phyloP scores from a whole-genome alignment of 23 tunicate species.

The Aplidium turbinatum region DNA sequence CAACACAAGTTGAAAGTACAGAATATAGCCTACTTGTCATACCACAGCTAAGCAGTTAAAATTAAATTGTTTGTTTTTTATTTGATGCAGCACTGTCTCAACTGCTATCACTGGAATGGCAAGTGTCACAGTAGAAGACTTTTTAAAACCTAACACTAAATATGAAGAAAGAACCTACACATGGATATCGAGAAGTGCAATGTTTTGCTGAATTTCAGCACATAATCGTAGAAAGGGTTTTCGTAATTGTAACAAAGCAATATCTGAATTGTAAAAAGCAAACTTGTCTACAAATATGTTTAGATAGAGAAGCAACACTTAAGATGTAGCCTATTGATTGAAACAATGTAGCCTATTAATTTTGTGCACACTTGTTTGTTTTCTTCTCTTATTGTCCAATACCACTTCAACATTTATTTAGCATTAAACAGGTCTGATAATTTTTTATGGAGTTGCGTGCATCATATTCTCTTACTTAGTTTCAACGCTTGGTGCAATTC shows the following conservation, averaged over 20 bases:
- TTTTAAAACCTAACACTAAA: constrained; percentile 47
- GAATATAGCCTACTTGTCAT: too few species aligned
- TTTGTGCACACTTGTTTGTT: neutral
- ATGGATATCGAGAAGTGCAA: constrained; percentile 75
- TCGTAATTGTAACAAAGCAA: too few species aligned
- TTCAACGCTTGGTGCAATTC: constrained; percentile 51
- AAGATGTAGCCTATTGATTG: neutral
- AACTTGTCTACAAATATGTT: too few species aligned
- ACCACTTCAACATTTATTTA: constrained; percentile 2
- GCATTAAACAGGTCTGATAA: constrained; percentile 52
- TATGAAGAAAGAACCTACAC: constrained; percentile 46
- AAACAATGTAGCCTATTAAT: neutral
- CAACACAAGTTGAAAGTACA: too few species aligned
- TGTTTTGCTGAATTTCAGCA: too few species aligned
- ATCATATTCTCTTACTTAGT: constrained; percentile 54
- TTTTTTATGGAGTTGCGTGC: constrained; percentile 53
- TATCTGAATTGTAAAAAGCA: too few species aligned
- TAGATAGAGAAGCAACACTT: neutral
- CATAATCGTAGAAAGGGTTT: too few species aligned
- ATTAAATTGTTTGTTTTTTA: neutral
- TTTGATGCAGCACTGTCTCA: constrained; percentile 82
- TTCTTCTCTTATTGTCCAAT: neutral
- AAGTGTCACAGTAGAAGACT: constrained; percentile 65
- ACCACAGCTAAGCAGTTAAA: neutral
- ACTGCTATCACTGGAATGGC: constrained; percentile 71